Conservation (phyloP, 2,888 invertebrate genomes). For the Drosophila cracens region DNA sequence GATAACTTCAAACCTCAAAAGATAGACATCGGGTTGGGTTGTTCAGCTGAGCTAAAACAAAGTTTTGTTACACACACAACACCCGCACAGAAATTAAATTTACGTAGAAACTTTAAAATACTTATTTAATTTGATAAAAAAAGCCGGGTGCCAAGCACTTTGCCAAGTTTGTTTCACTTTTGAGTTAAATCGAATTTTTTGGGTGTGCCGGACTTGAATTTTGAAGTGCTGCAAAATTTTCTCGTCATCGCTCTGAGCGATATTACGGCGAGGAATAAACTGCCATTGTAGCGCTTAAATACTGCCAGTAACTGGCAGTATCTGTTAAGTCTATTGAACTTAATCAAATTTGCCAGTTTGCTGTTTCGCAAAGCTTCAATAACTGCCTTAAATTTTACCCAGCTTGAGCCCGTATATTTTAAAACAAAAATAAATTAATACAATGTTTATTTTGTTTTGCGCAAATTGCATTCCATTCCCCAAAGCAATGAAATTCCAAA, state of each 20-base stretch:
- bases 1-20: constrained; percentile 6
- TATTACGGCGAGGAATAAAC: not conserved
- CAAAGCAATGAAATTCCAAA: not conserved
- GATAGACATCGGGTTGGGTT: constrained; percentile 3
- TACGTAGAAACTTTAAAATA: constrained; percentile 48
- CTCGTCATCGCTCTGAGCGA: not conserved
- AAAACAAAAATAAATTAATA: constrained; percentile 19
- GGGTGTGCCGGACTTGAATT: constrained; percentile 7
- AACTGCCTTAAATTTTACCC: constrained; percentile 24
- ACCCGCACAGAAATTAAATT: not conserved
- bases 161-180: constrained; percentile 66
- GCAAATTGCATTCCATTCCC: not conserved
- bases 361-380: constrained; percentile 28
- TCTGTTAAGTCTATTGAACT: constrained; percentile 60
- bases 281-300: constrained; percentile 41
- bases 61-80: constrained; percentile 6
- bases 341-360: constrained; percentile 53
- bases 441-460: not conserved
- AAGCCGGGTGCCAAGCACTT: constrained; percentile 46
- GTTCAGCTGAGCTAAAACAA: constrained; percentile 10
- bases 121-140: constrained; percentile 66
- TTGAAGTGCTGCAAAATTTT: constrained; percentile 1
- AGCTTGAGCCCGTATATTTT: constrained; percentile 9
- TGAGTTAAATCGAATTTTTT: constrained; percentile 61
- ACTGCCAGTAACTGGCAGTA: constrained; percentile 47